Conservation (phyloP, 2,113 vertebrate species). For the Nipponia nippon region DNA sequence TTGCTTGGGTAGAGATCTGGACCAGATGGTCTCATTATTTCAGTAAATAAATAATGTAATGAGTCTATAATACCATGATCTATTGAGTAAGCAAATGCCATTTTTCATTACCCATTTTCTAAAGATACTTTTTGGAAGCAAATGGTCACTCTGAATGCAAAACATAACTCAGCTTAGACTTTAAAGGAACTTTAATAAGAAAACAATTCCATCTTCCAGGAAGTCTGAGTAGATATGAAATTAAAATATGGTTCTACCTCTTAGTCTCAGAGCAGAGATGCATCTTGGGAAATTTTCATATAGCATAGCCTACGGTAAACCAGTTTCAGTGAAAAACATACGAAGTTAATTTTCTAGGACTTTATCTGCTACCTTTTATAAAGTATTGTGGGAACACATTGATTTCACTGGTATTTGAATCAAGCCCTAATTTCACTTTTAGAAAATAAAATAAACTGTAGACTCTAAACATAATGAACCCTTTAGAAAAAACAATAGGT, state of each 20-base stretch:
- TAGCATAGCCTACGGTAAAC: background rate
- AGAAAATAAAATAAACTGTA: background rate
- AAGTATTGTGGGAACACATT: background rate
- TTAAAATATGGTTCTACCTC: background rate
- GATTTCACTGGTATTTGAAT: background rate
- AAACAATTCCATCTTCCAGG: background rate
- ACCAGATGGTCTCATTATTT: slow-evolving; percentile 43
- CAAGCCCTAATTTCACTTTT: background rate
- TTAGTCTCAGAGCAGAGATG: background rate
- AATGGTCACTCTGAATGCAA: background rate
- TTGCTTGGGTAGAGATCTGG: slow-evolving; percentile 8
- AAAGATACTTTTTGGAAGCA: slow-evolving; percentile 14
- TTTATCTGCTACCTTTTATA: background rate
- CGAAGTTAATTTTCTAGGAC: background rate
- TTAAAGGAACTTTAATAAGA: background rate
- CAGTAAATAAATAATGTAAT: slow-evolving; percentile 48
- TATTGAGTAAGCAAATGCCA: slow-evolving; percentile 39
- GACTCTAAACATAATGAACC: background rate
- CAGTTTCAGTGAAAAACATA: background rate
- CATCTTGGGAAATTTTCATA: background rate
- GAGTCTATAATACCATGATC: slow-evolving; percentile 17
- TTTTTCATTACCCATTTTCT: slow-evolving; percentile 51
- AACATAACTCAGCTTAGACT: background rate
- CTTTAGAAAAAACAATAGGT: background rate
- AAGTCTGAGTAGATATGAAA: background rate